Base-by-base conservation (phyloP, 1,140 invertebrate genomes). In the Nixonia krombeini region DNA sequence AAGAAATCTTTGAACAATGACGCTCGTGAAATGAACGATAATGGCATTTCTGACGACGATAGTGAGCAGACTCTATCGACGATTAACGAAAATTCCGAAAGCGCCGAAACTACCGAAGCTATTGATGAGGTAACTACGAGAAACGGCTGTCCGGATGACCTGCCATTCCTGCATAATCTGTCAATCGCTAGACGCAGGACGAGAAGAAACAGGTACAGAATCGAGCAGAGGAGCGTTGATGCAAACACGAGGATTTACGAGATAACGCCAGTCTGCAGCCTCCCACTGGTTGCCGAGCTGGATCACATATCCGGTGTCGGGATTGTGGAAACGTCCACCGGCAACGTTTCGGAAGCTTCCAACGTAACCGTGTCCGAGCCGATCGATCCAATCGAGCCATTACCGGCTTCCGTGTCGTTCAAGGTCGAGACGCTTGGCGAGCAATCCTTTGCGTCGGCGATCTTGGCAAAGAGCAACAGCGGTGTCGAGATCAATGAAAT, bases 401-500 rank as follows among this genome's bases (percentile, higher is more conserved):
- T 75, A 7, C 10, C 72, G 0, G n/a, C 23, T 4, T 21, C 13
- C 2, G 17, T 79, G 7, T 53, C 58, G 2, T 57, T 25, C 9
- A 70, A 69, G 42, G 42, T 72, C 15, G 45, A 73, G 13, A 59
- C 28, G 15, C 50, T 76, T 55, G 35, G 55, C 42, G 28, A 74
- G 17, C 52, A 26, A 18, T 7, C 49, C 21, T 57, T 50, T 42
- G 46, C 35, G 4, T 53, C 58, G 42, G 47, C 53, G 41, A 38
- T 55, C 12, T 51, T 68, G 57, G 51, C 61, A 69, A 69, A 70
- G 15, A 63, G 50, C 21, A 38, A 18, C 10, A 38, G 69, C 21
- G 44, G 62, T 8, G 40, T 83, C 23, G 81, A 84, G 45, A 85
- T 85, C 13, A 76, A 49, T 9, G 84, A 85, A 29, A 66, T 85